phyloP scores from a whole-genome alignment of 2,888 invertebrate genomes.

The Drosophila nr. perissopoda region DNA sequence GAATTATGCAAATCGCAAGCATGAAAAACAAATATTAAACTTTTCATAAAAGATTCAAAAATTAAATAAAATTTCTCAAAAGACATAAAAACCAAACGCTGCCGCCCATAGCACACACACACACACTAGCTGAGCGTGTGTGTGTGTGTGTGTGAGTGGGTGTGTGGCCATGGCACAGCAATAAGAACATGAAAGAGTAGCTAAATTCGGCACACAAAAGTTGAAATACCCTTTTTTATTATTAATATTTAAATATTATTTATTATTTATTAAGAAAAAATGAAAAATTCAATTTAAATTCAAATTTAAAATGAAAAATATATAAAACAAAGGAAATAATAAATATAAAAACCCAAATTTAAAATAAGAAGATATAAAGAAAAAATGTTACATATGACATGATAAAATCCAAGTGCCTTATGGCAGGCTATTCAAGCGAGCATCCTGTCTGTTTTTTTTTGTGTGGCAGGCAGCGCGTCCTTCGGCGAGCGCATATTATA shows the following conservation, averaged over 20 bases:
- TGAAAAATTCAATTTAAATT: background rate
- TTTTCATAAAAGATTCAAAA: constrained; percentile 82
- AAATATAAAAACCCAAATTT: background rate
- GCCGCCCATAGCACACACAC: constrained; percentile 24
- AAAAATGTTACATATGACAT: background rate
- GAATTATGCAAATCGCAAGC: constrained; percentile 81
- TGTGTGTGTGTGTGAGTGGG: too few species aligned
- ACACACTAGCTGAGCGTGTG: background rate
- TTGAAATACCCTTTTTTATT: background rate
- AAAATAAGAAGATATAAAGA: background rate
- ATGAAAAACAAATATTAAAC: constrained; percentile 81
- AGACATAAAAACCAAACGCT: constrained; percentile 80
- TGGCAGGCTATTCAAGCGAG: background rate
- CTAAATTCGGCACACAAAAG: background rate
- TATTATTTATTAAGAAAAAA: too few species aligned
- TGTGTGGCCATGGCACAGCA: constrained; percentile 11
- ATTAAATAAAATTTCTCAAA: constrained; percentile 80
- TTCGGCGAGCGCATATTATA: constrained; percentile 53
- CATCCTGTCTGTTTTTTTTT: constrained; percentile 20
- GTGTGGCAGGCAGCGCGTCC: constrained; percentile 38
- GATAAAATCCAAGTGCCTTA: background rate
- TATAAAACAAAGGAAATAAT: background rate
- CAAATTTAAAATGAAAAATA: background rate
- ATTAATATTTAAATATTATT: too few species aligned
- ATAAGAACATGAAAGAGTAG: background rate